Percentiles rank a stretch among this genome's conserved stretches.
Evolutionary conservation across 2,888 invertebrate species (phyloP).

Genomic region (Willowsia nigromaculata): DNA sequence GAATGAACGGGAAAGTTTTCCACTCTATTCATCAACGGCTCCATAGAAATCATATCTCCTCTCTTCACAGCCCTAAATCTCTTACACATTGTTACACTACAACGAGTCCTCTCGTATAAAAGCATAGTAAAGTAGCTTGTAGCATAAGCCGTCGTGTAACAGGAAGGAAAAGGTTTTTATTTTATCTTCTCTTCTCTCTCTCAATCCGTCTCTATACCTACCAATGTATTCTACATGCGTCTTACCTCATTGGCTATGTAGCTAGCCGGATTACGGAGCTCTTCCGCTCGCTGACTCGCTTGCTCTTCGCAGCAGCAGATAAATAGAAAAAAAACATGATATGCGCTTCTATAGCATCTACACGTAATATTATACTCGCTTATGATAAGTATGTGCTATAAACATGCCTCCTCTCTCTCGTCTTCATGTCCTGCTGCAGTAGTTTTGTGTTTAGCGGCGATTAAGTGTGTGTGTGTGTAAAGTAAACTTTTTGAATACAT

Average conservation of each 20-base stretch:
- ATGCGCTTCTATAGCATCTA: neutral
- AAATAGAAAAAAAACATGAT: neutral
- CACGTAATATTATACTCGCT: neutral
- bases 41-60: too few relatives aligned
- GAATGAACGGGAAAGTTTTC: neutral
- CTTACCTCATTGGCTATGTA: neutral
- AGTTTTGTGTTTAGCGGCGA: too few relatives aligned
- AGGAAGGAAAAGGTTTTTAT: constrained; percentile 17
- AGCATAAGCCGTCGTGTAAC: neutral
- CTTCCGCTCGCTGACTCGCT: neutral
- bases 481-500: too few relatives aligned
- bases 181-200: neutral
- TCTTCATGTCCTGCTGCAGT: neutral
- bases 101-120: neutral
- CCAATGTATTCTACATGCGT: neutral
- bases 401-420: neutral
- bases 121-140: neutral
- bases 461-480: too few relatives aligned
- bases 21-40: too few relatives aligned
- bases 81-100: neutral
- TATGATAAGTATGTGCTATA: too few relatives aligned
- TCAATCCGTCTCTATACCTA: neutral
- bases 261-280: neutral
- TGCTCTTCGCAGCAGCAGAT: neutral
- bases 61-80: too few relatives aligned